Evolutionary conservation across 1,140 invertebrate species (phyloP).

Genomic region (Trichonephila inaurata): DNA sequence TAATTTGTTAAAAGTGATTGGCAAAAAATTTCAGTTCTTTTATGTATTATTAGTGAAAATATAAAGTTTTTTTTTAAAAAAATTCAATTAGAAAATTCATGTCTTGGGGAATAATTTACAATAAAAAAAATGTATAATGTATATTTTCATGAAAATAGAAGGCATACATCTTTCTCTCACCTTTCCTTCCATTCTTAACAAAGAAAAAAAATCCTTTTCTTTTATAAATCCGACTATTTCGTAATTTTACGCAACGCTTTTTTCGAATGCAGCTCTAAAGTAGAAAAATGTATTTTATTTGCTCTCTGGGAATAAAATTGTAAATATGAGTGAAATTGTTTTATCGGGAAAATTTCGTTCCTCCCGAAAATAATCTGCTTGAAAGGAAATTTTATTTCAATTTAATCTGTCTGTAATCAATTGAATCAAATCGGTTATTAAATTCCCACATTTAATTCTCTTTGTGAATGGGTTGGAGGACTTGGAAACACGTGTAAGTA

Average conservation of each 20-base stretch:
- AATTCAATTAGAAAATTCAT: too few relatives aligned
- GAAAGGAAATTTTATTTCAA: conserved; percentile 48
- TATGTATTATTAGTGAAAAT: too few relatives aligned
- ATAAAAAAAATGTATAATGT: too few relatives aligned
- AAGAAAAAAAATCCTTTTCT: too few relatives aligned
- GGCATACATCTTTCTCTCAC: too few relatives aligned
- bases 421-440: conserved; percentile 74
- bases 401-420: conserved; percentile 69
- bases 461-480: conserved; percentile 4
- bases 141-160: too few relatives aligned
- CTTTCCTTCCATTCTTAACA: too few relatives aligned
- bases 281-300: neutral
- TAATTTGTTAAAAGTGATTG: too few relatives aligned
- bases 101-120: too few relatives aligned
- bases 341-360: neutral
- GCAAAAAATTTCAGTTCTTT: too few relatives aligned
- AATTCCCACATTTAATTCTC: conserved; percentile 74
- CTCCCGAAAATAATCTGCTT: neutral
- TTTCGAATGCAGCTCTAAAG: neutral
- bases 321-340: neutral
- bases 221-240: too few relatives aligned
- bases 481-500: conserved; percentile 52
- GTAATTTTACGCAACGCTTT: neutral
- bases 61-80: too few relatives aligned
- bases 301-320: neutral